These are phyloP conservation scores for Imbricaverruca yamaguchii DNA, from an alignment of 2,888 invertebrate genomes.

Conservation along the genomic window DNA sequence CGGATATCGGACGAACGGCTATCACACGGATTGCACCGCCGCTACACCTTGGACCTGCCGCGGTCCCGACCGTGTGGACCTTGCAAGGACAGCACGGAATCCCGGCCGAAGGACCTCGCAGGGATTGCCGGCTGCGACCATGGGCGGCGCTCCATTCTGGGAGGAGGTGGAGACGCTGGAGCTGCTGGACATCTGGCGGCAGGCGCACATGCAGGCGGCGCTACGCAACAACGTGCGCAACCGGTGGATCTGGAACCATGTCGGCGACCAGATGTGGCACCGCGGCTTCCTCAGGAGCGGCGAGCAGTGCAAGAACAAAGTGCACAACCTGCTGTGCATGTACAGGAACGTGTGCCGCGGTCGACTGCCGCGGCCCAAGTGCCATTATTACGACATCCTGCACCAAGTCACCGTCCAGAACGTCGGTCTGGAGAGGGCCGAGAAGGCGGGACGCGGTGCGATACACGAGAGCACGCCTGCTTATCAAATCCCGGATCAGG, in stretches of 20 bases:
- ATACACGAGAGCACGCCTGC: no score
- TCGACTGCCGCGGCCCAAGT: not conserved
- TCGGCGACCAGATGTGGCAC: constrained; percentile 3
- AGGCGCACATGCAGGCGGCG: not conserved
- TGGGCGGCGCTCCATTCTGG: not conserved
- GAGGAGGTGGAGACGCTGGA: not conserved
- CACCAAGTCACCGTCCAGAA: not conserved
- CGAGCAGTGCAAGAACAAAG: constrained; percentile 7
- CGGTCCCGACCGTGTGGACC: no score
- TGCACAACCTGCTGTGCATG: constrained; percentile 1
- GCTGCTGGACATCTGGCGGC: constrained; percentile 2
- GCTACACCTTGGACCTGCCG: no score
- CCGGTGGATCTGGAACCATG: not conserved
- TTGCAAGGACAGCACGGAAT: no score
- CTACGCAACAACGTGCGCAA: constrained; percentile 1
- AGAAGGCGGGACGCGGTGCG: no score
- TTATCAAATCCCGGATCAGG: no score
- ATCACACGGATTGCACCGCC: no score
- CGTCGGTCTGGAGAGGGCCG: not conserved
- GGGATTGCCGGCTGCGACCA: not conserved
- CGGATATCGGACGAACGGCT: no score
- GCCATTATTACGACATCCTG: not conserved
- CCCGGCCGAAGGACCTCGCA: no score
- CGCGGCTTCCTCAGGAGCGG: not conserved
- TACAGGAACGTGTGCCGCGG: constrained; percentile 3